A percentile compares a stretch with the other conserved stretches of the same genome.
phyloP scores from a whole-genome alignment of 2,888 invertebrate species.

The Latheticus oryzae region DNA sequence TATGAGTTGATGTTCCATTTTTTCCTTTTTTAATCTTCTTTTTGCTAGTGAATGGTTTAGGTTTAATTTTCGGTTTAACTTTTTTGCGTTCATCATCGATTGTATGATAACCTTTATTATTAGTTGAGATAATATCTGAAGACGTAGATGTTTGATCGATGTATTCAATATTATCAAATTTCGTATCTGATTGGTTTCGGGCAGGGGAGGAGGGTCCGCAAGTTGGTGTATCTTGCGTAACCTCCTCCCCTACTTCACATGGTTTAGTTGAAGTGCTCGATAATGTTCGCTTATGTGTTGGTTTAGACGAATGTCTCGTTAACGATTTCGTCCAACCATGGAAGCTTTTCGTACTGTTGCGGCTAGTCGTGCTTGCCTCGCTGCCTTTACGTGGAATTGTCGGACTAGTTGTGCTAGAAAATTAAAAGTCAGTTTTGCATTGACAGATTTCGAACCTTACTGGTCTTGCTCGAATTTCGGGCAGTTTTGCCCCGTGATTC shows the following conservation, averaged over 20 bases:
- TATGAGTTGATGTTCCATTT: constrained; percentile 46
- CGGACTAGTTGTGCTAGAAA: constrained; percentile 58
- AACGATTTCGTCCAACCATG: constrained; percentile 60
- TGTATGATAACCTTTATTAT: constrained; percentile 41
- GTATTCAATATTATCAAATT: constrained; percentile 69
- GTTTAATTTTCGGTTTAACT: constrained; percentile 23
- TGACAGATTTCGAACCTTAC: constrained; percentile 55
- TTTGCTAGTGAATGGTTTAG: constrained; percentile 52
- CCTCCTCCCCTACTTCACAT: constrained; percentile 69
- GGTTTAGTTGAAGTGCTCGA: constrained; percentile 57
- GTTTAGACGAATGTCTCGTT: constrained; percentile 61
- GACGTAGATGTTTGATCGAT: constrained; percentile 76
- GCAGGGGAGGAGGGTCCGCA: constrained; percentile 71
- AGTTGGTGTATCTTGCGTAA: constrained; percentile 62
- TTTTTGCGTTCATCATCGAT: constrained; percentile 37
- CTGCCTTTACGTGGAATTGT: constrained; percentile 63
- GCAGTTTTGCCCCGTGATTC: constrained; percentile 66
- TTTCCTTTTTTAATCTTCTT: constrained; percentile 53
- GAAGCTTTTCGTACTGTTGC: constrained; percentile 48
- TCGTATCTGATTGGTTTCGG: constrained; percentile 69
- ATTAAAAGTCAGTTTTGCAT: neutral
- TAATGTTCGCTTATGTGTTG: constrained; percentile 58
- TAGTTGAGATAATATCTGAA: constrained; percentile 67
- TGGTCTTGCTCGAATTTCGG: constrained; percentile 64
- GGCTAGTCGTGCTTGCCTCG: constrained; percentile 56